Evolutionary conservation across 2,888 invertebrate genomes (phyloP).

Genomic region (Tachina grossa): DNA sequence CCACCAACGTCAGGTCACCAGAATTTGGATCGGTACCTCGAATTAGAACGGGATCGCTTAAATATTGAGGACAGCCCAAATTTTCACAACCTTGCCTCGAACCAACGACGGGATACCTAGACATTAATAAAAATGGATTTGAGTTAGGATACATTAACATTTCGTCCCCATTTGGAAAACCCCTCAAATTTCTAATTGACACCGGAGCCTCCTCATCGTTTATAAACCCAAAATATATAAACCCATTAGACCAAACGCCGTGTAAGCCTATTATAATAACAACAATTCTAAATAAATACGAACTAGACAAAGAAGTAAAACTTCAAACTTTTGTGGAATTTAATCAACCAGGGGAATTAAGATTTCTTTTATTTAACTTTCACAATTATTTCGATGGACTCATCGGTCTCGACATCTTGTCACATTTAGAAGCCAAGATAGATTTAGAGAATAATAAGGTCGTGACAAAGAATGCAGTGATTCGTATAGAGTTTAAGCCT

Average conservation of each 20-base stretch:
- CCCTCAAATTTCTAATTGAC: conserved; percentile 1
- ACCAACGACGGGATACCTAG: no score
- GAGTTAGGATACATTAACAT: not conserved
- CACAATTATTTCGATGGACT: no score
- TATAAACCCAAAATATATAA: conserved; percentile 3
- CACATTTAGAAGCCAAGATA: no score
- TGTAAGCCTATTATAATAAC: conserved; percentile 17
- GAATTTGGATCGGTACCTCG: not conserved
- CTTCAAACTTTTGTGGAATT: no score
- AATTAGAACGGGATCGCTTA: not conserved
- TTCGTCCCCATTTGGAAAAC: not conserved
- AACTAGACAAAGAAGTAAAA: not conserved
- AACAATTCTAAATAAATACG: not conserved
- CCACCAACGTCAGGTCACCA: not conserved
- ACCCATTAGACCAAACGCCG: conserved; percentile 3
- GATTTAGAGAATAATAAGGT: no score
- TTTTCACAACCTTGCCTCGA: not conserved
- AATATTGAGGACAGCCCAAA: not conserved
- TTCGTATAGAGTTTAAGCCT: conserved; percentile 1
- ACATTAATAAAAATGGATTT: no score
- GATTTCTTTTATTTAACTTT: no score
- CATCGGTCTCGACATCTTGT: no score
- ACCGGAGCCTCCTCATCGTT: not conserved
- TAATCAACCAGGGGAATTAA: no score
- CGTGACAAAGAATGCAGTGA: not conserved